Base-by-base conservation (phyloP, 2,113 vertebrate species). In the Anoura caudifer region DNA sequence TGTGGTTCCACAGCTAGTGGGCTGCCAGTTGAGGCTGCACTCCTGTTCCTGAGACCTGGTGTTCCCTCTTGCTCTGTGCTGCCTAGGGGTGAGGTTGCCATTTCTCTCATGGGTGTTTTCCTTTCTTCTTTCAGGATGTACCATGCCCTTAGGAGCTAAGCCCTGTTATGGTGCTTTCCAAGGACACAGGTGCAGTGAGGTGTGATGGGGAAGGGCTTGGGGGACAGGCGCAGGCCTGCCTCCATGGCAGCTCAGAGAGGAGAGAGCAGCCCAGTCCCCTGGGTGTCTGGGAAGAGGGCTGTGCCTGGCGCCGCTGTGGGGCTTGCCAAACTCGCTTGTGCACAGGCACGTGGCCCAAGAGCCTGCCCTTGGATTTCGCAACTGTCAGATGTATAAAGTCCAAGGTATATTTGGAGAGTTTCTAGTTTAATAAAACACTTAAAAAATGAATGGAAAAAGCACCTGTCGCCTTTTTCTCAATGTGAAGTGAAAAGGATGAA, bases 301-400 rank as follows among this genome's bases (percentile, higher is more conserved):
- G 1, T 12, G 36, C 69, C 83, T 56, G 22, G 41, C 26, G 7
- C 38, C 5, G 4, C 13, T 52, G 82, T 26, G 19, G 28, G 38
- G 41, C 69, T 59, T 16, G 52, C 61, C 54, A 41, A 0, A 38
- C 38, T 36, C 61, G 24, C 47, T 0, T 20, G 47, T 56, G 90
- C 69, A 19, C 54, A 38, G 54, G 47, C 63, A 1, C 0, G 0
- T 12, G 36, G 61, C 69, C 69, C 0, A 2, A 50, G 69, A 76
- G 73, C 31, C 52, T n/a, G 41, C 6, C 6, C 75, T 5, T 1
- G 10, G 43, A 14, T 52, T 38, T 43, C 26, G 19, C 16, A 85
- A 1, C n/a, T 56, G 1, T 41, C 43, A 79, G 52, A 5, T 26
- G 28, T 36, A 15, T 63, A 31, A 54, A 81, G 36, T 86, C 5